Base-by-base conservation (phyloP, 2,113 vertebrate genomes). In the Cavia porcellus region DNA sequence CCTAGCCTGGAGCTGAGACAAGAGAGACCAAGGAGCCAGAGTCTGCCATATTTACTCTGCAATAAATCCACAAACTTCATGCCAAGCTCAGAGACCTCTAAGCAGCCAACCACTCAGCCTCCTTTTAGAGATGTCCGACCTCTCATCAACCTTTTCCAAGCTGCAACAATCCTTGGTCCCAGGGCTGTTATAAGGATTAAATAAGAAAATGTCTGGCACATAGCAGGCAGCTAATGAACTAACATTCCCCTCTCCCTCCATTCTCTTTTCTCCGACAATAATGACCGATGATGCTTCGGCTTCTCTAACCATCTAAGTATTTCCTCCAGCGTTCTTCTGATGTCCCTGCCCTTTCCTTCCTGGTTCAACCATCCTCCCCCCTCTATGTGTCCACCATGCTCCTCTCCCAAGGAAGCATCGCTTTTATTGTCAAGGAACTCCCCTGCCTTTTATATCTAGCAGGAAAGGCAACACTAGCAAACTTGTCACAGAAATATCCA, bases 101-200 rank as follows among this genome's bases (percentile, higher is more conserved):
- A 92, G 64, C 85, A 97, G 85, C 96, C 91, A 94, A 72, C 82
- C 47, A 35, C 72, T 95, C 93, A n/a, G 94, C 62, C 88, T 90
- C 62, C 64, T 92, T 88, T 90, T 42, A 82, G 64, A 92, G 94
- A 89, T 1, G 5, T 57, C 75, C 0, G 0, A 96, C 90, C 70
- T 85, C 95, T 94, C 94, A 38, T 38, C 92, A 79, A 61, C 84
- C 84, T 79, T 92, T 86, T 82, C 64, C 82, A 94, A 96, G 52
- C 61, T 50, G 30, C 45, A 84, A 57, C 70, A 92, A 83, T 92
- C 85, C 66, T 81, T 13, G 35, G 87, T 97, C 92, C 92, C 94
- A 74, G 66, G 25, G 55, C 92, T 90, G 35, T 87, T 62, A 74
- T 50, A 77, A 89, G 94, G 72, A 89, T 94, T 90, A 96, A 95